phyloP scores from a whole-genome alignment of 2,797 vertebrate genomes.

The Masticophis lateralis region DNA sequence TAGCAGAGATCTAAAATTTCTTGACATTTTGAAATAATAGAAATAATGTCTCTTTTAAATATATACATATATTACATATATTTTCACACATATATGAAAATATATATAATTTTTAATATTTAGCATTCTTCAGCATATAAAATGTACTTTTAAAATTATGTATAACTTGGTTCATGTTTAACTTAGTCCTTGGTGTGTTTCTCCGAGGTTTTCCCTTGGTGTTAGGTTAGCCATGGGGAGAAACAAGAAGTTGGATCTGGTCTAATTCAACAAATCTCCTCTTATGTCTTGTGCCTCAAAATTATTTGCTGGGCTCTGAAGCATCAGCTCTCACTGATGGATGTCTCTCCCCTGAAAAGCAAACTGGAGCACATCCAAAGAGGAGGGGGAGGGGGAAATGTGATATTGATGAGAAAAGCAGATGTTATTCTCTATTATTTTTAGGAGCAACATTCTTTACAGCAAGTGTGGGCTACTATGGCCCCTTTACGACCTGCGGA shows the following conservation, averaged over 20 bases:
- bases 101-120: background rate
- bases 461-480: background rate
- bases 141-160: background rate
- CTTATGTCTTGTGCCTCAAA: constrained; percentile 23
- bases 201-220: background rate
- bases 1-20: background rate
- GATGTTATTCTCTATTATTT: constrained; percentile 59
- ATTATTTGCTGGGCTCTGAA: constrained; percentile 46
- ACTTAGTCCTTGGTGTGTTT: background rate
- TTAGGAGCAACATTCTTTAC: constrained; percentile 51
- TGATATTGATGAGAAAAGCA: constrained; percentile 61
- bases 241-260: background rate
- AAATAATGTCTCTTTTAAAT: no score
- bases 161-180: background rate
- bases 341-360: background rate
- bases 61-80: no score
- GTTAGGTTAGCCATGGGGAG: background rate
- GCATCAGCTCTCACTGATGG: constrained; percentile 55
- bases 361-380: constrained; percentile 57
- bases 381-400: constrained; percentile 49
- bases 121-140: background rate
- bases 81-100: no score
- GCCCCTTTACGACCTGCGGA: background rate
- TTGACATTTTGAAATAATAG: background rate
- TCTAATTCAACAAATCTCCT: background rate